Evolutionary conservation across 2,888 invertebrate species (phyloP), one percentile per base, ranked within the genome.

Genomic region (Deilephila porcellus): DNA sequence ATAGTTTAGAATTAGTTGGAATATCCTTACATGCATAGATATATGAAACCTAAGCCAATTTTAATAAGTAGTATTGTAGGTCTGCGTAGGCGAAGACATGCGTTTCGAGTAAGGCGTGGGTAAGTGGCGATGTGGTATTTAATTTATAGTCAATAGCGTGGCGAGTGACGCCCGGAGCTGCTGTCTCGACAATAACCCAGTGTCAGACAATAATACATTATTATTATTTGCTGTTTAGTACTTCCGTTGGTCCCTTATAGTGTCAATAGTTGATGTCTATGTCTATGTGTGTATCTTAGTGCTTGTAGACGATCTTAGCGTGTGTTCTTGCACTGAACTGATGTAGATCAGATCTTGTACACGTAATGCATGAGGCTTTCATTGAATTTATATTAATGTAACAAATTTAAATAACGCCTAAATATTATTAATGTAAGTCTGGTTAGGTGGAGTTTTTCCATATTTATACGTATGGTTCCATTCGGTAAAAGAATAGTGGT

Each of bases 131-230:
- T 64, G 56, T 74, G 53, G 67, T 53, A 29, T 45, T 52, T 71
- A 37, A 79, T 84, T 85, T 87, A 83, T 91, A 91, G 91, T 89
- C 90, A 88, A 91, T 91, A 90, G 89, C 85, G 86, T 80, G 91
- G 91, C 91, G 87, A 76, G 74, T 75, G 79, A 79, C 85, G 90
- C 90, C 91, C 78, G 63, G 77, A 92, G 90, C 94, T 94, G 94
- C 94, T 94, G 94, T 94, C 94, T 94, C 86, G 94, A 94, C 94
- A 94, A 94, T 94, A 94, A 94, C 93, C 93, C 93, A 93, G 94
- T 94, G 94, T 94, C 93, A 93, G 94, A 94, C 94, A 94, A 94
- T 94, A 94, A 94, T 92, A 80, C 82, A 90, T 93, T 92, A 83
- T 85, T 91, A 88, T 93, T 77, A 86, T 93, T 93, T 93, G 93